phyloP scores from a whole-genome alignment of 2,113 vertebrate species.

The Leiothrix lutea region DNA sequence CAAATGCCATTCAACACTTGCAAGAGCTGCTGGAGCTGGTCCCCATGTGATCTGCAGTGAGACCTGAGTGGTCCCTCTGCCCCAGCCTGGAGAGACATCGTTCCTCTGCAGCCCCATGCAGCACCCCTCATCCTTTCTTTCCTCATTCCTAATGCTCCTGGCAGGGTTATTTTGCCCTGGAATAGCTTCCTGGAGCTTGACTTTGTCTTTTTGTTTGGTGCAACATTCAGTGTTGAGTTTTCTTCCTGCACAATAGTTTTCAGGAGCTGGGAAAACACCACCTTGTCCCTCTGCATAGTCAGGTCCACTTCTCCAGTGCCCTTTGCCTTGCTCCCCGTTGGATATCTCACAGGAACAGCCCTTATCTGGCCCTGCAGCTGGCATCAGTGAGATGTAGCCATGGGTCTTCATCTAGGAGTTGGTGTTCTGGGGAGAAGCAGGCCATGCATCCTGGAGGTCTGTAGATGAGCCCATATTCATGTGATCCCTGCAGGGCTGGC shows the following conservation, averaged over 20 bases:
- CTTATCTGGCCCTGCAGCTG: background rate
- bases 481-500: background rate
- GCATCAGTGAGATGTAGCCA: background rate
- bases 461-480: rapidly evolving
- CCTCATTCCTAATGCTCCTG: background rate
- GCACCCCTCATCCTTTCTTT: background rate
- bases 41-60: background rate
- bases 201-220: background rate
- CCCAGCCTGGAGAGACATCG: background rate
- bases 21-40: background rate
- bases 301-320: background rate
- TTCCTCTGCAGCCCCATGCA: rapidly evolving
- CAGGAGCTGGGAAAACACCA: background rate
- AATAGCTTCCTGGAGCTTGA: background rate
- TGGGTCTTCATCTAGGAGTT: background rate
- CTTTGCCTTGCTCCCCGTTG: background rate
- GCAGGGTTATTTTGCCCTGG: background rate
- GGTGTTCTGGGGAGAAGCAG: rapidly evolving
- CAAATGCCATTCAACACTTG: background rate
- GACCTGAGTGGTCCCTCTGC: background rate
- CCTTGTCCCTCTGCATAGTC: background rate
- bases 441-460: background rate
- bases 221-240: background rate
- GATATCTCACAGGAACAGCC: background rate
- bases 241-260: background rate